Conservation (phyloP, 2,113 vertebrate genomes). For the Channa maculata region DNA sequence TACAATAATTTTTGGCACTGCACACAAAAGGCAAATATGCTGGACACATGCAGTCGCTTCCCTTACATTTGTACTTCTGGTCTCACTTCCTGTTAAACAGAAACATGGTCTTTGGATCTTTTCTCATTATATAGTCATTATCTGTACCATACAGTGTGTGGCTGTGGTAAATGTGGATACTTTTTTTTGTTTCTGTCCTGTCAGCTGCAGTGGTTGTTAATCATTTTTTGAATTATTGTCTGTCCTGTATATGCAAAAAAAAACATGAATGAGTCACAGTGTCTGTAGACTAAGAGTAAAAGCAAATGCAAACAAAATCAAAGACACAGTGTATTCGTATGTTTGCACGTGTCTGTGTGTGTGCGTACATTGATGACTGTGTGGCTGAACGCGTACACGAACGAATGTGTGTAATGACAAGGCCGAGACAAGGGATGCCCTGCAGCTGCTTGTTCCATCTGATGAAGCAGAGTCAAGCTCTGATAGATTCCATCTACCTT, state of each 20-base stretch:
- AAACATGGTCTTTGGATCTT: constrained; percentile 11
- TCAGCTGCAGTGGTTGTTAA: no score
- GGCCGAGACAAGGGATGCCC: constrained; percentile 78
- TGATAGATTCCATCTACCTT: constrained; percentile 80
- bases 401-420: constrained; percentile 62
- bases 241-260: not conserved
- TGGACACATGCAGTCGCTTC: constrained; percentile 52
- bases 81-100: constrained; percentile 68
- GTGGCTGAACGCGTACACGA: constrained; percentile 35
- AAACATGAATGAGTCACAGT: constrained; percentile 15
- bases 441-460: constrained; percentile 79
- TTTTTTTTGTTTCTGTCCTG: no score
- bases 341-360: constrained; percentile 5
- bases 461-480: constrained; percentile 78
- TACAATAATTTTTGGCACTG: constrained; percentile 33
- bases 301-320: constrained; percentile 5
- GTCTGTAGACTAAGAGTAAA: constrained; percentile 12
- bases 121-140: not conserved
- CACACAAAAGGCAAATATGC: constrained; percentile 24
- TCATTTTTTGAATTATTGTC: not conserved
- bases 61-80: constrained; percentile 48
- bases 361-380: constrained; percentile 33
- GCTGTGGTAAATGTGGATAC: constrained; percentile 7
- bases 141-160: not conserved
- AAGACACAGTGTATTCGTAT: not conserved